These are phyloP conservation scores for Arrhamphus sclerolepis DNA, from an alignment of 2,797 vertebrate genomes.

Conservation along the genomic window DNA sequence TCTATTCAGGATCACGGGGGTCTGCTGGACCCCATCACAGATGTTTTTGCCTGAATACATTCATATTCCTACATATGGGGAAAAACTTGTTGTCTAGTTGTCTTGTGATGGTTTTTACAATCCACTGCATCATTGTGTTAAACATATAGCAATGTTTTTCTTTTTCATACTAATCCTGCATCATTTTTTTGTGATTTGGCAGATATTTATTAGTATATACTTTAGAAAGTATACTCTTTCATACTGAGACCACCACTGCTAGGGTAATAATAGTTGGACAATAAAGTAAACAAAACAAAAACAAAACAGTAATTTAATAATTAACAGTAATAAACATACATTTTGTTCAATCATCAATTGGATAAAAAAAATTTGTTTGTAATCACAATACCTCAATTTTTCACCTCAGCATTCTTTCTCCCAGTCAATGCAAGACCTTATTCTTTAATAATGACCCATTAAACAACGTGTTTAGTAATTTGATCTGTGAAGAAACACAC, in stretches of 20 bases:
- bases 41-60: no score
- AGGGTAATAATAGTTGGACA: not conserved
- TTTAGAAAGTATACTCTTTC: not conserved
- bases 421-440: conserved; percentile 67
- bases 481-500: conserved; percentile 84
- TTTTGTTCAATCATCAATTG: conserved; percentile 48
- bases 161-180: no score
- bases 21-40: no score
- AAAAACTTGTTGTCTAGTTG: no score
- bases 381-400: conserved; percentile 61
- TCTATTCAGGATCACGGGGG: no score
- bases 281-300: not conserved
- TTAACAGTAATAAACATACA: conserved; percentile 3
- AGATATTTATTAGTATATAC: no score
- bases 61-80: no score
- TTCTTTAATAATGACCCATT: conserved; percentile 83
- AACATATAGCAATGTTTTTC: no score
- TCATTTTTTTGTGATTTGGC: no score
- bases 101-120: no score
- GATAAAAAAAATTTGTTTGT: conserved; percentile 58
- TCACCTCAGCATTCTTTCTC: conserved; percentile 47
- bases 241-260: not conserved
- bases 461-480: conserved; percentile 84
- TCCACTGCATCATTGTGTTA: no score
- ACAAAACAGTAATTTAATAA: conserved; percentile 20